phyloP scores from a whole-genome alignment of 2,888 invertebrate species.

The Antheraea assamensis region DNA sequence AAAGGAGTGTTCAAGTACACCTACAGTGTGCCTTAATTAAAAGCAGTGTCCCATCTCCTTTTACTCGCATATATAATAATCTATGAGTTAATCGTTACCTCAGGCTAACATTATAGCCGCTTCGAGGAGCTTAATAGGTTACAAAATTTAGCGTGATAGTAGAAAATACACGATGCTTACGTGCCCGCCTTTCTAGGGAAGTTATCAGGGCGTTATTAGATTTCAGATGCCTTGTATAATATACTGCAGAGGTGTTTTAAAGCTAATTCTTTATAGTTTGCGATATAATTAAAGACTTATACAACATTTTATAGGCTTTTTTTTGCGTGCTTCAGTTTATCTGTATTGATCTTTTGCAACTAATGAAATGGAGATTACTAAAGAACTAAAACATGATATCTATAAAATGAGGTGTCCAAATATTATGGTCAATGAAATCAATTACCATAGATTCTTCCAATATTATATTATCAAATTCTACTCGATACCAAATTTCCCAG shows the following conservation, averaged over 20 bases:
- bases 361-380: neutral
- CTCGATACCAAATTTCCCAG: neutral
- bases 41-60: slow-evolving; percentile 38
- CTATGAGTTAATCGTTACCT: slow-evolving; percentile 79
- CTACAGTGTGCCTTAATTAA: slow-evolving; percentile 15
- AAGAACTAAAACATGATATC: neutral
- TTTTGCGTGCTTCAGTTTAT: neutral
- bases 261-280: slow-evolving; percentile 16
- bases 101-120: slow-evolving; percentile 80
- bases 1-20: neutral
- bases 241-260: neutral
- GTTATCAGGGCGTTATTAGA: slow-evolving; percentile 70
- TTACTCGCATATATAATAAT: slow-evolving; percentile 48
- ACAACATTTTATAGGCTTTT: neutral
- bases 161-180: slow-evolving; percentile 78
- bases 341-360: neutral
- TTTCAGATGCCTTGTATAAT: slow-evolving; percentile 38
- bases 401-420: neutral
- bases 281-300: neutral
- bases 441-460: neutral
- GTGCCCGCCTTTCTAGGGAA: slow-evolving; percentile 65
- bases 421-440: neutral
- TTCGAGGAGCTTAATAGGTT: slow-evolving; percentile 81
- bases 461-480: neutral
- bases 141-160: slow-evolving; percentile 80